Evolutionary conservation across 2,113 vertebrate genomes (phyloP), one percentile per base, ranked within the genome.

Genomic region (Plotosus lineatus): DNA sequence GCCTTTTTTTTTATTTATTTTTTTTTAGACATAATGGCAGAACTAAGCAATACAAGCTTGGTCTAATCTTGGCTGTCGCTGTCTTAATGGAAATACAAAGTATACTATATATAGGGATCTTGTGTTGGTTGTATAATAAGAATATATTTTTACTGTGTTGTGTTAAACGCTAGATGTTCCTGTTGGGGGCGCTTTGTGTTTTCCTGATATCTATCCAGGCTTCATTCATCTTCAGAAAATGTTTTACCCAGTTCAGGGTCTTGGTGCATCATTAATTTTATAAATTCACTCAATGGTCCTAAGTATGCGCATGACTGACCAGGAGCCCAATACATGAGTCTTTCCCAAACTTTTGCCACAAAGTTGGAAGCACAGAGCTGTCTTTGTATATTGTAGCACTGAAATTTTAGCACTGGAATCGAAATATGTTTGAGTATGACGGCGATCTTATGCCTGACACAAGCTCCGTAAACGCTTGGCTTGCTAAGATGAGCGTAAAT

Each of bases 1-100:
- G n/a, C 17, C 6, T 44, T 56, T 60, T 68, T 79, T 21, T 26
- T 66, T 78, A n/a, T n/a, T n/a, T n/a, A n/a, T n/a, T 44, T 56
- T 60, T 68, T 79, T 21, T 26, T 66, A 66, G 23, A 40, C 3
- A 9, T 40, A 65, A 3, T 8, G 6, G 8, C 26, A 42, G 75
- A 36, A 69, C 36, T 42, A 48, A 8, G 61, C 77, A 51, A 26
- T 26, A 40, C 46, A 40, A 17, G 42, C 66, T 28, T 46, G 40
- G 66, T 9, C 40, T 28, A 26, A 71, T 8, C 66, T 71, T 44
- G 33, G 36, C 3, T 42, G 21, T 44, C 12, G 33, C 44, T 28
- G 15, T 48, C 44, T 0, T 68, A 15, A 66, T 68, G 36, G 21
- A 21, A 42, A 42, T 12, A 10, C 38, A 69, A 19, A 11, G 12